A percentile compares a stretch with the other conserved stretches of the same genome.
Conservation (phyloP, 2,797 vertebrate species). For the Bucorvus abyssinicus region DNA sequence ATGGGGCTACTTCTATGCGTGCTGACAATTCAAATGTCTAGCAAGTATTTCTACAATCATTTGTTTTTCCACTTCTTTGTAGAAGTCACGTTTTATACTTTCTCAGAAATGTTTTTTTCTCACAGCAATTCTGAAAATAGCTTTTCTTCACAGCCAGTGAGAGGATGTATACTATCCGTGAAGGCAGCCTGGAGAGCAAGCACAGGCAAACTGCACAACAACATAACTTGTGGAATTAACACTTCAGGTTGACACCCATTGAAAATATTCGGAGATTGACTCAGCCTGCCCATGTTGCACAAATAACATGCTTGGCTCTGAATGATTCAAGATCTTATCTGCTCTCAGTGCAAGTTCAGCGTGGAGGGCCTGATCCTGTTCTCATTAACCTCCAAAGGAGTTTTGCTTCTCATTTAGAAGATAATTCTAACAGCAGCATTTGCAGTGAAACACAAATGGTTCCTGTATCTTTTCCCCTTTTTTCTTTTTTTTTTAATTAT, state of each 20-base stretch:
- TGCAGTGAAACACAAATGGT: background rate
- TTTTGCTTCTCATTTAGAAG: constrained; percentile 46
- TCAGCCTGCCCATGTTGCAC: constrained; percentile 47
- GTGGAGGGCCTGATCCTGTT: constrained; percentile 30
- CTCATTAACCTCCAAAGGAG: constrained; percentile 49
- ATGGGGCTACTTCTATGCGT: background rate
- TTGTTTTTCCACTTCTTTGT: constrained; percentile 3
- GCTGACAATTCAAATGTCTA: background rate
- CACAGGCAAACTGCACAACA: constrained; percentile 29
- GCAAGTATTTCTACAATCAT: background rate
- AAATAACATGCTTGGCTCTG: constrained; percentile 36
- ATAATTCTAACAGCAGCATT: constrained; percentile 31
- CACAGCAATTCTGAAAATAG: constrained; percentile 19
- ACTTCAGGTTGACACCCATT: constrained; percentile 36
- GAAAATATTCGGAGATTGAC: constrained; percentile 45
- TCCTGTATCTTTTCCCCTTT: constrained; percentile 7
- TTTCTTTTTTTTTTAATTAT: background rate
- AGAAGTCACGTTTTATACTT: background rate
- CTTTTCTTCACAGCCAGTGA: background rate
- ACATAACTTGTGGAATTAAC: constrained; percentile 36
- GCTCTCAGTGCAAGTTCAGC: background rate
- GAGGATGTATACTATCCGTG: background rate
- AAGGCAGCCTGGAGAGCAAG: constrained; percentile 22
- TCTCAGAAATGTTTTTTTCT: background rate
- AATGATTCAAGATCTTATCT: constrained; percentile 48